Conservation (phyloP, 2,797 vertebrate species). For the Microhierax caerulescens region DNA sequence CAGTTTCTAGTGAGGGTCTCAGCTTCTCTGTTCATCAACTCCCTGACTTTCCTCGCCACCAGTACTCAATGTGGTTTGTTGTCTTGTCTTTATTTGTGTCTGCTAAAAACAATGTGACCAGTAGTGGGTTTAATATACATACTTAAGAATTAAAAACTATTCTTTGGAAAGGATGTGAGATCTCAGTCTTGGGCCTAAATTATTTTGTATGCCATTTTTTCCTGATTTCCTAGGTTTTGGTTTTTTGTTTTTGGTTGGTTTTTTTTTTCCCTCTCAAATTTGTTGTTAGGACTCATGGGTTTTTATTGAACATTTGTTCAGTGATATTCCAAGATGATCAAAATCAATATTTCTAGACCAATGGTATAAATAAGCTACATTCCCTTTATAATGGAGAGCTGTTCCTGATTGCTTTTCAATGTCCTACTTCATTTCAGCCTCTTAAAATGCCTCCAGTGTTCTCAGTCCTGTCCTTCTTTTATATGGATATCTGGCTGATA, state of each 20-base stretch:
- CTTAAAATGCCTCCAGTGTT: not conserved
- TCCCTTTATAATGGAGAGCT: not conserved
- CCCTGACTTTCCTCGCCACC: rapidly evolving
- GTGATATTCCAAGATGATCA: not conserved
- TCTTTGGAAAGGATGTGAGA: not conserved
- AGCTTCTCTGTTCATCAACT: not conserved
- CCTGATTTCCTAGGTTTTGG: not conserved
- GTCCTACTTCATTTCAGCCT: not conserved
- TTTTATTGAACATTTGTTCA: not conserved
- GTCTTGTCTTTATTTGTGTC: not conserved
- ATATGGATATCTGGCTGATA: not conserved
- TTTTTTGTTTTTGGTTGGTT: not conserved
- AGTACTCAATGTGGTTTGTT: not conserved
- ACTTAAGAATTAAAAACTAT: not conserved
- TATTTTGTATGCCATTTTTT: not conserved
- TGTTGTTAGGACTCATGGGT: not conserved
- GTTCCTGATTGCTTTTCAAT: not conserved
- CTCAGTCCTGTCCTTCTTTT: not conserved
- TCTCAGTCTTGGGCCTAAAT: not conserved
- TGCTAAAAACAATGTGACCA: not conserved
- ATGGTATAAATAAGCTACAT: not conserved
- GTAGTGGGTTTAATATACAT: not conserved
- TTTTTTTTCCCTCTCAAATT: not conserved
- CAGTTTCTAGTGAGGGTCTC: not conserved
- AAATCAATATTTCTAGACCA: not conserved